A percentile compares a stretch with the other conserved stretches of the same genome.
Evolutionary conservation across 2,113 vertebrate genomes (phyloP).

Genomic region (Cinclus cinclus): DNA sequence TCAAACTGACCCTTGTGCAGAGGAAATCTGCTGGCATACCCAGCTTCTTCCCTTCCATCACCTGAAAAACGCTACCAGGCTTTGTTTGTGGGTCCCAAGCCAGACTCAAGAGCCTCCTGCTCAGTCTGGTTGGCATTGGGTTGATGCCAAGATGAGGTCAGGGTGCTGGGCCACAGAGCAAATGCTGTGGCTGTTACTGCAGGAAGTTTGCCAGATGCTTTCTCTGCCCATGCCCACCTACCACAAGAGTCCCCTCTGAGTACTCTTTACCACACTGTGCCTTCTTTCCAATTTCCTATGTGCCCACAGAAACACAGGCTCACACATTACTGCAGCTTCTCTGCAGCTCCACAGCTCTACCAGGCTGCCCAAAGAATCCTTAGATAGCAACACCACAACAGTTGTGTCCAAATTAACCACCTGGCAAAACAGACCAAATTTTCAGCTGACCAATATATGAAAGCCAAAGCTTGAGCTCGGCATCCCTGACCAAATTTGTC

Average conservation of each 20-base stretch:
- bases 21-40: not conserved
- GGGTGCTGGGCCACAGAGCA: constrained; percentile 2
- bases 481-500: not conserved
- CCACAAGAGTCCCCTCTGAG: not conserved
- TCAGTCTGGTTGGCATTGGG: not conserved
- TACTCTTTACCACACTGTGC: not conserved
- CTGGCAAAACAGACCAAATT: not conserved
- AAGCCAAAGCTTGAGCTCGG: not conserved
- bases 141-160: constrained; percentile 12
- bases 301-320: not conserved
- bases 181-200: not conserved
- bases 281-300: not conserved
- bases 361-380: not conserved
- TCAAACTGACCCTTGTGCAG: not conserved
- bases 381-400: not conserved
- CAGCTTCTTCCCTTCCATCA: not conserved
- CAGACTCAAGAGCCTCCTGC: not conserved
- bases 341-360: not conserved
- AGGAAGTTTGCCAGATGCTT: not conserved
- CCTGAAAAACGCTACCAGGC: not conserved
- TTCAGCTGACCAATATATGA: not conserved
- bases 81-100: not conserved
- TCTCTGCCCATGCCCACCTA: not conserved
- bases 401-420: not conserved
- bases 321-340: not conserved